Percentiles rank a stretch among this genome's conserved stretches.
phyloP scores from a whole-genome alignment of 2,797 vertebrate genomes.

The Choloepus didactylus region DNA sequence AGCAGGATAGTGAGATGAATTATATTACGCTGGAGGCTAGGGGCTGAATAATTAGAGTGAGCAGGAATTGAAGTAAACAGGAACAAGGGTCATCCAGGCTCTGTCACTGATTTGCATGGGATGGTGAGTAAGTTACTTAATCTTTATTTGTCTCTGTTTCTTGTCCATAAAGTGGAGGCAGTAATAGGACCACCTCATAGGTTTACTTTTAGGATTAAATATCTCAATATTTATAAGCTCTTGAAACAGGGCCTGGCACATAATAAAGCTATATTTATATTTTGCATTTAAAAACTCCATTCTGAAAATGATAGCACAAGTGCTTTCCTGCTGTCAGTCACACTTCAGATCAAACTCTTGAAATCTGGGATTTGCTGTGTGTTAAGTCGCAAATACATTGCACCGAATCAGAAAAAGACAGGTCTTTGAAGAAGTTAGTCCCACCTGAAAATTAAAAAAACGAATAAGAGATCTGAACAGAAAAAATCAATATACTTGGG shows the following conservation, averaged over 20 bases:
- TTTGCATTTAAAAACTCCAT: background rate
- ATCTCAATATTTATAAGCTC: background rate
- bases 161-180: background rate
- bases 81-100: background rate
- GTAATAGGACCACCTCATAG: background rate
- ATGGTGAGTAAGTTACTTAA: background rate
- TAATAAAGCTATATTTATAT: background rate
- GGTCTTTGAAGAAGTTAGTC: background rate
- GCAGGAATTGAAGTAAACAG: background rate
- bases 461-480: background rate
- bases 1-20: background rate
- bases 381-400: background rate
- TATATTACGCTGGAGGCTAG: background rate
- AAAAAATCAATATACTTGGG: background rate
- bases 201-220: slow-evolving; percentile 23
- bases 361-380: background rate
- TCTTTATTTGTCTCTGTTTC: background rate
- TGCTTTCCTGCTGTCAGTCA: background rate
- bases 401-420: background rate
- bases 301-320: background rate
- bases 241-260: background rate
- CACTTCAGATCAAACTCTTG: background rate
- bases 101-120: background rate
- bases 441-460: slow-evolving; percentile 4
- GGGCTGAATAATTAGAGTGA: background rate